Percentiles rank a stretch among this genome's conserved stretches.
Conservation (phyloP, 2,888 invertebrate species). For the Kuschelorhynchus macadamiae region DNA sequence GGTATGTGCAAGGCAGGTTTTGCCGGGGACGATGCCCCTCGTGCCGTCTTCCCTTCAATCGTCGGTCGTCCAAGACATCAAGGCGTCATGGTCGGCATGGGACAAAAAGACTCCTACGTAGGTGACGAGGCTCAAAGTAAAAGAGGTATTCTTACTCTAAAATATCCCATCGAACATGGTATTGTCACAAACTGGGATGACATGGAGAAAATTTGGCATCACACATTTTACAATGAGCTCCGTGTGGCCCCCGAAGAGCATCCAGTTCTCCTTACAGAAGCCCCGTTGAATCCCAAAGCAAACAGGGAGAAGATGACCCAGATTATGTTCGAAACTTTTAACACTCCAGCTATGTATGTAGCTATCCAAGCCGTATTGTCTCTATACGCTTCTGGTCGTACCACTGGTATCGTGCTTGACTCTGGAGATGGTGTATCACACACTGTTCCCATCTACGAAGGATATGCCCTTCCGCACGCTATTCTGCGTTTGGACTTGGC, state of each 20-base stretch:
- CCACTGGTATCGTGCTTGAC: slow-evolving; percentile 96
- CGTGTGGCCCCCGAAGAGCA: no score
- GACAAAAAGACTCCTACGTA: slow-evolving; percentile 96
- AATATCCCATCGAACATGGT: no score
- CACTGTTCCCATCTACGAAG: slow-evolving; percentile 90
- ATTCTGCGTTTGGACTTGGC: slow-evolving; percentile 81
- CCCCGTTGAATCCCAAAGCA: slow-evolving; percentile 90
- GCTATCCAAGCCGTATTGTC: slow-evolving; percentile 83
- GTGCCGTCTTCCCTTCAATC: slow-evolving; percentile 96
- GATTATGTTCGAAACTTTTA: slow-evolving; percentile 82
- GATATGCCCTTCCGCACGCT: no score
- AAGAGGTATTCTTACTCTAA: slow-evolving; percentile 84
- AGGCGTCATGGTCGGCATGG: slow-evolving; percentile 98
- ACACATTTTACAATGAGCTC: no score
- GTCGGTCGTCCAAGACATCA: slow-evolving; percentile 94
- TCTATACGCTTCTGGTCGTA: slow-evolving; percentile 95
- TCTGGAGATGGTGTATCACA: slow-evolving; percentile 97
- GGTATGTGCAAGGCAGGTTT: slow-evolving; percentile 98
- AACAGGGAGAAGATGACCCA: slow-evolving; percentile 80
- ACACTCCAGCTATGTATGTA: slow-evolving; percentile 79
- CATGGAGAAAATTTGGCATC: no score
- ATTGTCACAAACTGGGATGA: slow-evolving; percentile 95
- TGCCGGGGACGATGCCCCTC: slow-evolving; percentile 95
- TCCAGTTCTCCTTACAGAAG: slow-evolving; percentile 84
- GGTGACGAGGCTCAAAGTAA: slow-evolving; percentile 98